Conservation (phyloP, 2,797 vertebrate species). For the Cyprinodon diabolis region DNA sequence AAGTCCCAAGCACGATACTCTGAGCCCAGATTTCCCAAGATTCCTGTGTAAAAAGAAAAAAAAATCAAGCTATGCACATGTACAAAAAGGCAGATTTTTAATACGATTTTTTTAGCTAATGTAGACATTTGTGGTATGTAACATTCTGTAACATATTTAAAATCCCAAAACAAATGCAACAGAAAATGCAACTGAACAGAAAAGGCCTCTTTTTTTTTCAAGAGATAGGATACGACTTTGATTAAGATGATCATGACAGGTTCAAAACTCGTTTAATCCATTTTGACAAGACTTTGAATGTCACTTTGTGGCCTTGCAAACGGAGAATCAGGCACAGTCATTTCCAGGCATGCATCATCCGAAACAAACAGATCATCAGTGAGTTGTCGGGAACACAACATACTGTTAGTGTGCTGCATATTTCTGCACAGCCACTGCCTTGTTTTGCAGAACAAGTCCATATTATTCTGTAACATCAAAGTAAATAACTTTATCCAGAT, state of each 20-base stretch:
- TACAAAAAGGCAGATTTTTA: not conserved
- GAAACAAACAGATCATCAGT: not conserved
- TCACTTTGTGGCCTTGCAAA: not conserved
- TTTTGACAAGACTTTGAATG: not conserved
- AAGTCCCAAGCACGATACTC: slow-evolving; percentile 92
- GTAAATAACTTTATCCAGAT: not conserved
- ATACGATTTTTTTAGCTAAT: not conserved
- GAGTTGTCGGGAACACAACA: not conserved
- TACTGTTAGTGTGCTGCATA: not conserved
- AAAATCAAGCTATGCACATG: slow-evolving; percentile 1
- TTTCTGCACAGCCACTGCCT: not conserved
- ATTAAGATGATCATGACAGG: not conserved
- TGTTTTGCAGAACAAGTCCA: not conserved
- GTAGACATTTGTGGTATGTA: not conserved
- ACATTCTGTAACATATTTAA: not conserved
- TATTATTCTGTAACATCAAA: not conserved
- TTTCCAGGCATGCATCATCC: not conserved
- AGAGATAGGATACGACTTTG: not conserved
- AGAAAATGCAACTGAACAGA: not conserved
- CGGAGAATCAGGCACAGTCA: not conserved
- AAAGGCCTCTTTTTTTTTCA: not conserved
- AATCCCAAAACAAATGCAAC: not conserved
- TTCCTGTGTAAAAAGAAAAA: slow-evolving; percentile 82
- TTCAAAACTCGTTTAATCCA: not conserved
- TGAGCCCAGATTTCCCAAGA: slow-evolving; percentile 93